Evolutionary conservation across 2,113 vertebrate species (phyloP), one percentile per base, ranked within the genome.

Genomic region (Spea bombifrons): DNA sequence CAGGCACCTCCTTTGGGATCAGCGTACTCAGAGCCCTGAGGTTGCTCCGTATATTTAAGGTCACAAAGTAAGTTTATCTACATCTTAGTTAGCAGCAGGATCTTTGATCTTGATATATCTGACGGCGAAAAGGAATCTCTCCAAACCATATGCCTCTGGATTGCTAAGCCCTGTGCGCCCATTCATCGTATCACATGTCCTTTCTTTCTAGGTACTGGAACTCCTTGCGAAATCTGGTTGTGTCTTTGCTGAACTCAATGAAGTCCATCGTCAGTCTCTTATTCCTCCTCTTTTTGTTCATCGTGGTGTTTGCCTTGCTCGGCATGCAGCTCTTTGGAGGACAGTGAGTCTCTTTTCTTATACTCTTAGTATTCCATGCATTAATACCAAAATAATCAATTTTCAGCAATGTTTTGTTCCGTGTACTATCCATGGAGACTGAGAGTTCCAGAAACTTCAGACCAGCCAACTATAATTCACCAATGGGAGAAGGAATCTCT

Each of bases 301-400:
- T 99, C 0, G 97, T 99, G 77, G 97, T 99, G 81, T 99, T 99
- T 0, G 97, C 97, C 48, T 83, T 99, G 85, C 90, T 99, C 84
- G 97, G 97, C 74, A 99, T 99, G 97, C 96, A 99, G 88, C 95
- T 99, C 63, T 99, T 99, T 5, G 97, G 97, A 66, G 97, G 97
- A 81, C 95, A 95, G 96, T 98, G 82, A 95, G 96, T 95, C 47
- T 4, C 15, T 6, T 1, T 66, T 49, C 44, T 10, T 71, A 30
- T 30, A 30, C 30, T 30, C 30, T 30, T 30, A 30, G 30, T 30
- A 30, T 30, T 30, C 30, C 30, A 30, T 30, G 30, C 30, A 30
- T 30, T 30, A 30, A 1, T 30, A 30, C 30, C 30, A 30, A 30
- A 30, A 30, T 30, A 30, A 5, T 13, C 15, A 7, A 10, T 16